phyloP scores from a whole-genome alignment of 2,888 invertebrate species.

The Patella depressa region DNA sequence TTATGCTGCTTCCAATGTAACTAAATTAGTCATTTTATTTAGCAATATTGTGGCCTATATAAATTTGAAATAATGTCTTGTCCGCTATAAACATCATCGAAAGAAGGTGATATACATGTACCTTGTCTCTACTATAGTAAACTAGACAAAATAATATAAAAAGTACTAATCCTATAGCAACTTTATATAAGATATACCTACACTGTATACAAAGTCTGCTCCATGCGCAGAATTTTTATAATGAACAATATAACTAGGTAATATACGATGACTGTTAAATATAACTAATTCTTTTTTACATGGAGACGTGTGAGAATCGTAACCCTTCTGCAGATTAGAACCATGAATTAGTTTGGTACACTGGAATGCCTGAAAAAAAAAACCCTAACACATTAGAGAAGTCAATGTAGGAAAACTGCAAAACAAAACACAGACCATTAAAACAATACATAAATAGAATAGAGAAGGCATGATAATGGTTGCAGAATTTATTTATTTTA shows the following conservation, averaged over 20 bases:
- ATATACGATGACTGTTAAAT: conserved; percentile 56
- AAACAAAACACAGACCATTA: no score
- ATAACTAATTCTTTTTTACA: conserved; percentile 59
- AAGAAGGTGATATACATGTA: no score
- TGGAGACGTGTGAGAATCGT: conserved; percentile 62
- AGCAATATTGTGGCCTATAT: no score
- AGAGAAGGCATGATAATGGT: no score
- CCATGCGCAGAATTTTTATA: conserved; percentile 33
- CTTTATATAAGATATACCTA: no score
- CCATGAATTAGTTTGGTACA: conserved; percentile 57
- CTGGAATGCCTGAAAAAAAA: conserved; percentile 43
- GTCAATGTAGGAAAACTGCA: neutral
- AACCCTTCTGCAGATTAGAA: conserved; percentile 44
- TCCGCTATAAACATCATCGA: no score
- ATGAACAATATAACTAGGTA: conserved; percentile 61
- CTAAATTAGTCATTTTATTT: no score
- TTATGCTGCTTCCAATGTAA: no score
- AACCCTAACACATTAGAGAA: neutral
- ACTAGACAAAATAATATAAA: neutral
- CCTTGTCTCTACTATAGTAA: no score
- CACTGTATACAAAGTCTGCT: conserved; percentile 18
- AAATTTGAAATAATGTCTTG: no score
- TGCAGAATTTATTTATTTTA: no score
- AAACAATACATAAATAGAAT: no score
- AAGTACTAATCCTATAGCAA: neutral